These are phyloP conservation scores for Protobothrops flavoviridis DNA, from an alignment of 2,113 vertebrate genomes.

Conservation along the genomic window DNA sequence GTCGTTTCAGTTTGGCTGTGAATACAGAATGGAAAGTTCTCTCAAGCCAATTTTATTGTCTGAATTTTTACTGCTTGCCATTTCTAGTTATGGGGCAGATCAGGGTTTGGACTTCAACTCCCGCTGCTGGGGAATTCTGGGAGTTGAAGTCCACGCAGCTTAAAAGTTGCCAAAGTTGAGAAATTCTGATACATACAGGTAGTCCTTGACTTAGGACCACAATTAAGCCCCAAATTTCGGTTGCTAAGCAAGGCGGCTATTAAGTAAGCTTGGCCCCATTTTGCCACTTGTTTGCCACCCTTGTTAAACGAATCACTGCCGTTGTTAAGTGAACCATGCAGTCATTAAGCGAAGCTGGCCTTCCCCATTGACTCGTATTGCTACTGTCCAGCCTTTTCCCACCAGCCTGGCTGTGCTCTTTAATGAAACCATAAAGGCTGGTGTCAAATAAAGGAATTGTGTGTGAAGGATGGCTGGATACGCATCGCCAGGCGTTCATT, in stretches of 20 bases:
- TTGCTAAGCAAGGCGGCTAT: background rate
- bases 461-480: background rate
- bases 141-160: background rate
- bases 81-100: background rate
- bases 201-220: too few relatives aligned
- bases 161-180: background rate
- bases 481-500: background rate
- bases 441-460: background rate
- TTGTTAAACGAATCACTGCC: too few relatives aligned
- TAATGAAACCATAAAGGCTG: background rate
- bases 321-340: too few relatives aligned
- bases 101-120: background rate
- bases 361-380: too few relatives aligned
- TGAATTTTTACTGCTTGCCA: background rate
- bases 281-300: too few relatives aligned
- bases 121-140: background rate
- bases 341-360: too few relatives aligned
- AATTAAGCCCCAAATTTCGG: too few relatives aligned
- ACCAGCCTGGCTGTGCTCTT: background rate
- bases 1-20: fast-evolving
- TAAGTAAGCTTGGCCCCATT: too few relatives aligned
- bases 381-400: background rate
- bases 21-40: background rate
- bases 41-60: too few relatives aligned
- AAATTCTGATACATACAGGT: too few relatives aligned